Evolutionary conservation across 2,888 invertebrate genomes (phyloP), one percentile per base, ranked within the genome.

Genomic region (Steromphala cineraria): DNA sequence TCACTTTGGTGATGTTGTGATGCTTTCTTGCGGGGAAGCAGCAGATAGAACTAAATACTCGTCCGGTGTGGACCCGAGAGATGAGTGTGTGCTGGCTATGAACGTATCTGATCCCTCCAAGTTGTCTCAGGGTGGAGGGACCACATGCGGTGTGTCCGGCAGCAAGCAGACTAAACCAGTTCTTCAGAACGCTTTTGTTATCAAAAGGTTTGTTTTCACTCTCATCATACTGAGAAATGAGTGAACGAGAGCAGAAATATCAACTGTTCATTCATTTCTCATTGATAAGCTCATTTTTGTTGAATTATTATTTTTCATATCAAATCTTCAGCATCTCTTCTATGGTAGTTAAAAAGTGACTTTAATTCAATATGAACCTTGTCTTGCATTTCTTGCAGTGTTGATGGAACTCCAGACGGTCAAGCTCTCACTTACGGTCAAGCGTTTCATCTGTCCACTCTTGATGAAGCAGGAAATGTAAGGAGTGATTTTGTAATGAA

Each of bases 1-100:
- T 17, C 92, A 92, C 84, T 92, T 91, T 86, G 93, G 92, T 17
- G 92, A 93, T 82, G 86, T 85, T 8, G 89, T 93, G 5, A 89
- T 87, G 84, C 62, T 93, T 36, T 77, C 87, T 28, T 92, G 92
- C 81, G 88, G 88, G 2, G 91, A 84, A 17, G 87, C 88, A 4
- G 71, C 78, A 40, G 89, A 91, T 71, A 85, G 86, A 62, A 89
- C 88, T 5, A 84, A 87, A 53, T 89, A 89, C 78, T 87, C 85
- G 80, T 85, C 86, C 10, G 83, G 87, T 67, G 87, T 87, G 31
- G 85, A 88, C 13, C 90, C 91, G 0, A 85, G 93, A 80, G 83
- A 85, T 53, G 87, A 87, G 36, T 88, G 87, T 67, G 85, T 86
- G 36, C 83, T 93, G 46, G 86, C 89, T 28, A 87, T 91, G 1